Conservation (phyloP, 2,888 invertebrate species). For the Lithosia quadra region DNA sequence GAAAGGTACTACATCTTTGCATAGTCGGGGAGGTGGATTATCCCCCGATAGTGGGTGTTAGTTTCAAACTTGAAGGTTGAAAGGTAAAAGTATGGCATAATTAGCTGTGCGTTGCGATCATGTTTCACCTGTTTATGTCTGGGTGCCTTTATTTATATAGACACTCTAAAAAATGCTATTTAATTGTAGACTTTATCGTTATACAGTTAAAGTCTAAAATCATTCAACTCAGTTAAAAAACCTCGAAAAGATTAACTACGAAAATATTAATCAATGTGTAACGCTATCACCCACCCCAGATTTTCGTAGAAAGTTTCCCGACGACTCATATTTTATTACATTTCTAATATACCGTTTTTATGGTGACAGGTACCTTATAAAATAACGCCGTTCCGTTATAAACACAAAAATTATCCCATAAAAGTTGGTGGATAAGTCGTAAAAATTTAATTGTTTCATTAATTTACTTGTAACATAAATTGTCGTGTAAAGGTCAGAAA, state of each 20-base stretch:
- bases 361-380: slow-evolving; percentile 45
- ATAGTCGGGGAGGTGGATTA: slow-evolving; percentile 35
- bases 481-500: not conserved
- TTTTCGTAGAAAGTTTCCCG: slow-evolving; percentile 5
- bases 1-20: slow-evolving; percentile 36
- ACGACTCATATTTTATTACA: slow-evolving; percentile 41
- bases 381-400: slow-evolving; percentile 47
- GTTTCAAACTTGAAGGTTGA: not conserved
- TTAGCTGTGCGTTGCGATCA: not conserved
- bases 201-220: too few species aligned
- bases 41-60: slow-evolving; percentile 13
- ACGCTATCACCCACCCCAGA: not conserved
- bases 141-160: not conserved
- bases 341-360: slow-evolving; percentile 48
- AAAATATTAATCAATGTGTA: not conserved
- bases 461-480: slow-evolving; percentile 16
- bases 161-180: too few species aligned
- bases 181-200: too few species aligned
- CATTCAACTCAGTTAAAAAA: not conserved
- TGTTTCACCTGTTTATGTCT: not conserved
- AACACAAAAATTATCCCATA: slow-evolving; percentile 43
- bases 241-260: not conserved
- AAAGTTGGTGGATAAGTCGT: slow-evolving; percentile 34
- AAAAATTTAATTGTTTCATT: slow-evolving; percentile 46
- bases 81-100: not conserved